These are phyloP conservation scores for Nothura maculosa DNA, from an alignment of 2,797 vertebrate species.

Conservation along the genomic window DNA sequence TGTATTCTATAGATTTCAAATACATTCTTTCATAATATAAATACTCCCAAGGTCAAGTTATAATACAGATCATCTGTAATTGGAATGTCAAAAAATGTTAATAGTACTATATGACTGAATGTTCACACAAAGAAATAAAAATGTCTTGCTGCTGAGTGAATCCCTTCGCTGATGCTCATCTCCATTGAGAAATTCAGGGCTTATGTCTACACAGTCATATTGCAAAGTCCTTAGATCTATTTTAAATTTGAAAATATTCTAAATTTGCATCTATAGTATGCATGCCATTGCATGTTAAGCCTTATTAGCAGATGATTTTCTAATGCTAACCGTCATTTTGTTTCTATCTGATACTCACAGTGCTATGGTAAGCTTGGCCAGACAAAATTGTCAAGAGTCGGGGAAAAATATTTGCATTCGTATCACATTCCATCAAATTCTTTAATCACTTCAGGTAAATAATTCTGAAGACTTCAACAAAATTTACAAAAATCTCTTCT, in stretches of 20 bases:
- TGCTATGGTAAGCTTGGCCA: neutral
- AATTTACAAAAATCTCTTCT: neutral
- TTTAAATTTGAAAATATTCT: conserved; percentile 36
- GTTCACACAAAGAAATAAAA: neutral
- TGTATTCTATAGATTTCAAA: neutral
- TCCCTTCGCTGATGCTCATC: neutral
- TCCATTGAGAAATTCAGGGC: neutral
- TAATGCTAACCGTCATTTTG: conserved; percentile 35
- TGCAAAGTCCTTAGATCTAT: conserved; percentile 10
- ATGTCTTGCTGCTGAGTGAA: neutral
- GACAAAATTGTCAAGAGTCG: conserved; percentile 37
- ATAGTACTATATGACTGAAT: neutral
- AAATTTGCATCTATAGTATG: conserved; percentile 25
- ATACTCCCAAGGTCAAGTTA: neutral
- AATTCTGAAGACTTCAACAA: neutral
- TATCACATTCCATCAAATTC: conserved; percentile 14
- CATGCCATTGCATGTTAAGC: neutral
- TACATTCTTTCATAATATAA: neutral
- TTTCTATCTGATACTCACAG: neutral
- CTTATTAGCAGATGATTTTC: conserved; percentile 45
- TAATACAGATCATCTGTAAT: neutral
- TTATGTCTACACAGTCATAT: neutral
- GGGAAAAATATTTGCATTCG: neutral
- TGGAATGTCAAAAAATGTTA: neutral
- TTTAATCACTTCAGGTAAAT: conserved; percentile 14